Conservation (phyloP, 2,113 vertebrate genomes). For the Pycnonotus jocosus region DNA sequence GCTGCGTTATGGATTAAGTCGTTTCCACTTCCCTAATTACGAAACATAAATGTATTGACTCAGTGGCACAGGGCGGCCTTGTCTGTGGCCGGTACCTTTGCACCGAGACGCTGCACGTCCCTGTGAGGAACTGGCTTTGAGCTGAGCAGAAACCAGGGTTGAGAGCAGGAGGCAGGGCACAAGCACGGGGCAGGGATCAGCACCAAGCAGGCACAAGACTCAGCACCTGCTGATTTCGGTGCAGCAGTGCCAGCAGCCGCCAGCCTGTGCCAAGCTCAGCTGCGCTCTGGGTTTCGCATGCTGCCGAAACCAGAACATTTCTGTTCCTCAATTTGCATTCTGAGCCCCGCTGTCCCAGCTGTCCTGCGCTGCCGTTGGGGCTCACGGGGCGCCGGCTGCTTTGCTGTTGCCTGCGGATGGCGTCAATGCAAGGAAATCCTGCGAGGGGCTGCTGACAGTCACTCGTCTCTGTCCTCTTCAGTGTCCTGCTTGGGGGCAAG, state of each 20-base stretch:
- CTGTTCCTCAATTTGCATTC: conserved; percentile 49
- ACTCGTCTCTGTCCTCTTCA: background rate
- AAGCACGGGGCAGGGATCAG: fast-evolving
- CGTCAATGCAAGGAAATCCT: background rate
- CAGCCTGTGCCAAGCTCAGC: background rate
- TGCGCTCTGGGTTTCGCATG: background rate
- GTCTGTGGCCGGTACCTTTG: background rate
- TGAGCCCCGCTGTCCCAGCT: background rate
- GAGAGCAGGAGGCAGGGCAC: background rate
- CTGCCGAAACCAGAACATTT: background rate
- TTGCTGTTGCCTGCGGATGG: background rate
- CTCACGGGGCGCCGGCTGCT: background rate
- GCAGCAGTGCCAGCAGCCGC: background rate
- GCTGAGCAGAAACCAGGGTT: background rate
- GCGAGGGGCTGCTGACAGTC: background rate
- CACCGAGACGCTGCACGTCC: background rate
- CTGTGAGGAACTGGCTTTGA: fast-evolving
- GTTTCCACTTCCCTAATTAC: conserved; percentile 30
- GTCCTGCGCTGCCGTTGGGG: background rate
- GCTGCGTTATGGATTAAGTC: background rate
- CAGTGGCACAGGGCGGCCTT: background rate
- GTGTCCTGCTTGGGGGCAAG: fast-evolving
- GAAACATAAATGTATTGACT: background rate
- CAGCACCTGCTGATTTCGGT: conserved; percentile 46
- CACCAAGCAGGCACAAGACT: background rate